Evolutionary conservation across 2,113 vertebrate species (phyloP), one percentile per base, ranked within the genome.

Genomic region (Clupea harengus): DNA sequence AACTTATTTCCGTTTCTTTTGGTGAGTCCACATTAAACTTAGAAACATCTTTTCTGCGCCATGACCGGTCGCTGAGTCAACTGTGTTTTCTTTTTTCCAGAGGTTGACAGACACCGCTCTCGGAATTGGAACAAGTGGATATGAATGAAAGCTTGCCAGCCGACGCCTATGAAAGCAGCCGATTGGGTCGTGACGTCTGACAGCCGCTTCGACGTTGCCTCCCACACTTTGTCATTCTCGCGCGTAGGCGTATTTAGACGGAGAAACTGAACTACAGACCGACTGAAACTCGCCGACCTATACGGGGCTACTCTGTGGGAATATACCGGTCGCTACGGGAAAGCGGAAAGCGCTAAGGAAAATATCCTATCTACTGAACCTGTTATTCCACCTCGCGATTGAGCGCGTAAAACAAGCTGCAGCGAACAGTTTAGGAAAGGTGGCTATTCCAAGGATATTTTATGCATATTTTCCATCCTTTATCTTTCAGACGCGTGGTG

Each of bases 131-230:
- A 39, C 72, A 4, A 78, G 25, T 75, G 72, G 72, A 39, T 78
- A 78, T 78, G 72, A 78, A 78, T 78, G 72, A 78, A 39, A 78
- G 72, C 72, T 39, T 82, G 28, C 44, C 60, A 80, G 28, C 75
- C 82, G 60, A 86, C 84, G 83, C 84, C 88, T 78, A 83, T 75
- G 20, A 49, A 39, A 6, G 25, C 22, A 81, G 80, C 45, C 72
- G 86, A 89, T 86, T 89, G 89, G 87, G 15, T 81, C 47, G 82
- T 84, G 83, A 50, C 80, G 54, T 83, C 28, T 44, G 60, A 45
- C 80, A 86, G 84, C 82, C 50, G 85, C 81, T 54, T 50, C 45
- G 15, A 50, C 50, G 84, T 28, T 83, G 15, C 88, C 83, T 49
- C 86, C 86, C 81, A 87, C 82, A 44, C 72, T 9, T 18, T 80